A percentile compares a stretch with the other conserved stretches of the same genome.
phyloP scores from a whole-genome alignment of 2,888 invertebrate genomes.

The Helobdella robusta region DNA sequence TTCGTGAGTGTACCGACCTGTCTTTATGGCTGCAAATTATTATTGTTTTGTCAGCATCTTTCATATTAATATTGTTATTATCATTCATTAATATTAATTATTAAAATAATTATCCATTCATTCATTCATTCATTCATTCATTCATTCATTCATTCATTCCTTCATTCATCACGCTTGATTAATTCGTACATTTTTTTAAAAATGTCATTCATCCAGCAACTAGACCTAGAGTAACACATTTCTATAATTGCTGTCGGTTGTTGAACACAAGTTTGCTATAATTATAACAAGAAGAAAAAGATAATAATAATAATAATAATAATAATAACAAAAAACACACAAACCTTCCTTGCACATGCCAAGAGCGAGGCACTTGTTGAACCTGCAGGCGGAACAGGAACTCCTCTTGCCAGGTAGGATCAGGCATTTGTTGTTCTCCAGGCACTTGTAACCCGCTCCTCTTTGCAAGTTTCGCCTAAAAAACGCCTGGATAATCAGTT shows the following conservation, averaged over 20 bases:
- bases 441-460: constrained; percentile 40
- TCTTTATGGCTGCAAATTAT: constrained; percentile 43
- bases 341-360: constrained; percentile 47
- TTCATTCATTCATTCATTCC: no score
- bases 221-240: background rate
- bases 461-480: constrained; percentile 44
- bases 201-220: background rate
- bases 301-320: background rate
- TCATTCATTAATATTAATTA: no score
- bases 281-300: no score
- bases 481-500: constrained; percentile 41
- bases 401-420: constrained; percentile 41
- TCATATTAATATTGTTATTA: no score
- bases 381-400: constrained; percentile 43
- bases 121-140: no score
- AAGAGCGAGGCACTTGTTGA: constrained; percentile 41
- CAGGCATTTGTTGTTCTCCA: constrained; percentile 37
- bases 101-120: no score
- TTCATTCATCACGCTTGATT: no score
- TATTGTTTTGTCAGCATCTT: no score
- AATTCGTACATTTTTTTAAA: background rate
- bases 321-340: background rate
- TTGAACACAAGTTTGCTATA: no score
- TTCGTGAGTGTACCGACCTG: constrained; percentile 45
- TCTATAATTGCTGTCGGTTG: no score